phyloP scores from a whole-genome alignment of 1,140 invertebrate species.

The Ooceraea biroi region DNA sequence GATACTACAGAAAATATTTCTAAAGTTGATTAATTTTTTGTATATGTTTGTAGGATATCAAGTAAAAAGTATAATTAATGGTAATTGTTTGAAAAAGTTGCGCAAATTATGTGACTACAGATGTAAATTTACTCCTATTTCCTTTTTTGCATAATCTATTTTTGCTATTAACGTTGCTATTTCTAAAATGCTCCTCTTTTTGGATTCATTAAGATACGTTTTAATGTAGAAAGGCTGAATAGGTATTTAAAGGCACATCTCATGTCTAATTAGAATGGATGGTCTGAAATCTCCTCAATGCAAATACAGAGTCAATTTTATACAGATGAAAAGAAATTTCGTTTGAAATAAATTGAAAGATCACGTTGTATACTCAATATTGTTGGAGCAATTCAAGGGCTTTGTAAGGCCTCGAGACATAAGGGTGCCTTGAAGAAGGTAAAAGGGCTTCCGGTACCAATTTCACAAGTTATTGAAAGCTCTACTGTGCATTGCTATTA shows the following conservation, averaged over 20 bases:
- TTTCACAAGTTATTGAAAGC: slow-evolving; percentile 47
- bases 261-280: slow-evolving; percentile 64
- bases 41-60: too few species aligned
- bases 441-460: slow-evolving; percentile 17
- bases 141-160: neutral
- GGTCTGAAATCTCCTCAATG: slow-evolving; percentile 37
- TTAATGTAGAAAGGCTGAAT: neutral
- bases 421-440: slow-evolving; percentile 18
- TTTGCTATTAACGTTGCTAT: neutral
- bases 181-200: neutral
- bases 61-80: too few species aligned
- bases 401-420: slow-evolving; percentile 23
- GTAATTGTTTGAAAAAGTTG: neutral
- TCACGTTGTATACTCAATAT: slow-evolving; percentile 50
- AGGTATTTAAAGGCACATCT: slow-evolving; percentile 8
- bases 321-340: slow-evolving; percentile 21
- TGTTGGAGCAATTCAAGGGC: slow-evolving; percentile 34
- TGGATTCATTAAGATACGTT: neutral
- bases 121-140: neutral
- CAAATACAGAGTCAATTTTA: slow-evolving; percentile 55
- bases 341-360: slow-evolving; percentile 30
- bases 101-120: neutral
- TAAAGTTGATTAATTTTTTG: neutral
- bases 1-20: neutral
- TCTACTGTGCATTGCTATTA: slow-evolving; percentile 26